A percentile compares a stretch with the other conserved stretches of the same genome.
These are phyloP conservation scores for Pangasianodon gigas DNA, from an alignment of 2,113 vertebrate species.

Conservation along the genomic window DNA sequence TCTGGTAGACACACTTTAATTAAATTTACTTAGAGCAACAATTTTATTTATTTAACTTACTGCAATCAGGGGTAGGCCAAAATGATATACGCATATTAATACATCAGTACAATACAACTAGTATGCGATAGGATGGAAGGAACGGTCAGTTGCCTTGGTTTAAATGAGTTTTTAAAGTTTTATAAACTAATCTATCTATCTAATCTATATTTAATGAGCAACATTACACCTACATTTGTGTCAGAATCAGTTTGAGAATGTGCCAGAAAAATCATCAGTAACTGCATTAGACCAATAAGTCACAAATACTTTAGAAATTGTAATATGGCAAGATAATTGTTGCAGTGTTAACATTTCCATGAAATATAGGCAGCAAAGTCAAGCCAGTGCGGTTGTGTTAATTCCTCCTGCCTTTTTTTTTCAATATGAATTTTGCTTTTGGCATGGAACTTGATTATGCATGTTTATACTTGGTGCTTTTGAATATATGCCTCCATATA, in stretches of 20 bases:
- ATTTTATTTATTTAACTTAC: neutral
- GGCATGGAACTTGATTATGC: neutral
- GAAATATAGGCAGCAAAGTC: slow-evolving; percentile 4
- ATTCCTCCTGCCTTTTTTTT: slow-evolving; percentile 1
- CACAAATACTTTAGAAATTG: neutral
- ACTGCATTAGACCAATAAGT: neutral
- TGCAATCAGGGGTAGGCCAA: neutral
- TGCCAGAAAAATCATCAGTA: neutral
- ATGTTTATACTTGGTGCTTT: neutral
- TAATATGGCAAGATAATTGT: neutral
- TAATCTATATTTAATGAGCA: neutral
- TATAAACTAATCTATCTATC: neutral
- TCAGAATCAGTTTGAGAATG: neutral
- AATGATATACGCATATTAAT: neutral
- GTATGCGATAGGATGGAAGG: neutral
- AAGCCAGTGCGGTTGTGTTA: slow-evolving; percentile 4
- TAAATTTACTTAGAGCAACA: neutral
- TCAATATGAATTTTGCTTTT: neutral
- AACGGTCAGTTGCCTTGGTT: neutral
- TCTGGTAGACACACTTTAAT: neutral
- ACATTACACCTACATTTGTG: neutral
- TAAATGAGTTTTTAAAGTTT: neutral
- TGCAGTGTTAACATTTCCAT: slow-evolving; percentile 18
- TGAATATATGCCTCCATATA: slow-evolving; percentile 1
- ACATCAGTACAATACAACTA: neutral